Evolutionary conservation across 1,140 invertebrate species (phyloP), one percentile per base, ranked within the genome.

Genomic region (Drosophila pallidifrons): DNA sequence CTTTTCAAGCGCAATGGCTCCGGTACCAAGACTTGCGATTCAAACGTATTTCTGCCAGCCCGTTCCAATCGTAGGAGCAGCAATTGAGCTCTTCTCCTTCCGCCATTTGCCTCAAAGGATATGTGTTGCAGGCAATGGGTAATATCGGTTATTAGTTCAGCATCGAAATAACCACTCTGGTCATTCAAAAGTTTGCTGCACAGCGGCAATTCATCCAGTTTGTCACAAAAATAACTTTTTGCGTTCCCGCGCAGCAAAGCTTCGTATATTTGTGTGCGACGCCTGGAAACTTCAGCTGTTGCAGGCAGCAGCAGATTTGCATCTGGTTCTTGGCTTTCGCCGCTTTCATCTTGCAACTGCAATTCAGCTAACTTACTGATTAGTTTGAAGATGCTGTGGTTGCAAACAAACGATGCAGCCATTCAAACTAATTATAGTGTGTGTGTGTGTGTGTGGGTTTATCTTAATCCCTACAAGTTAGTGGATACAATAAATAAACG

Each of bases 211-310:
- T 3, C 30, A 1, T 61, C 45, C 15, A 30, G 25, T 3, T 5
- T 32, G 1, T 16, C 69, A 6, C 60, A 59, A 45, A 38, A 5
- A 60, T 5, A n/a, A 3, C 35, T 13, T 6, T 7, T 25, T 25
- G 20, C 8, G 2, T 15, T 8, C 8, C 13, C 7, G 38, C 16
- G 16, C 5, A 88, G 30, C 7, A 83, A 35, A 10, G 28, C 46
- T 20, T 87, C 83, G 46, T 66, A 87, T 25, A 88, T 79, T 65
- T 74, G 61, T 5, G 32, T 45, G 30, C 83, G 80, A 28, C 16
- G 68, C 1, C 51, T 71, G 16, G 63, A 15, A 32, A 89, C 35
- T 41, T 38, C 54, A 8, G 55, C 15, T 2, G 64, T 45, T 8
- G 41, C 1, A 2, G 51, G 58, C 0, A 10, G 5, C 6, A 1